Base-by-base conservation (phyloP, 2,888 invertebrate genomes). In the Aphidoletes aphidimyza region DNA sequence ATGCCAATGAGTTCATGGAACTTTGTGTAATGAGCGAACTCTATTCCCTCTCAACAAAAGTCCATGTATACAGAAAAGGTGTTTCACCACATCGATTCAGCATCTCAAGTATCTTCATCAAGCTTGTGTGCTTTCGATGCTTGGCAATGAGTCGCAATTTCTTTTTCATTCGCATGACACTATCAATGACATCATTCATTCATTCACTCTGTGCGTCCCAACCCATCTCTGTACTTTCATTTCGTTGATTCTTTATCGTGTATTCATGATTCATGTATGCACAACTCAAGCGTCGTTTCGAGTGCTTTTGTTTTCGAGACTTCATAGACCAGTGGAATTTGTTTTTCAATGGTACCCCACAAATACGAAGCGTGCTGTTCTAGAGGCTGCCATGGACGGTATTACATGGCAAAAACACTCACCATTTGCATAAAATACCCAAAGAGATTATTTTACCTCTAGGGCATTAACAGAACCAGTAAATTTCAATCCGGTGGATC, bases 11-110 rank as follows among this genome's bases (percentile, higher is more conserved):
- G n/a, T 69, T 69, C 69, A 69, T 11, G 69, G 34, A 69, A 69
- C 69, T 69, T 69, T 34, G 0, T 3, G 3, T n/a, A n/a, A n/a
- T n/a, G n/a, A n/a, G n/a, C n/a, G n/a, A n/a, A n/a, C n/a, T n/a
- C n/a, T n/a, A n/a, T n/a, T n/a, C n/a, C n/a, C n/a, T n/a, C n/a
- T n/a, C n/a, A n/a, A n/a, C n/a, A n/a, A n/a, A n/a, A 5, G 14
- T 54, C 26, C 54, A 26, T 26, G 5, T 8, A 54, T 22, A 2
- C 14, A 42, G 42, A 42, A 42, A 26, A 54, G 22, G n/a, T n/a
- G n/a, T n/a, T 54, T 69, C 14, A 69, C 30, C 69, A 69, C 17
- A 69, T 69, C 69, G n/a, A 69, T 69, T n/a, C n/a, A n/a, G n/a
- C n/a, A n/a, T n/a, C n/a, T n/a, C n/a, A n/a, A n/a, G n/a, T n/a